Percentiles rank a stretch among this genome's conserved stretches.
phyloP scores from a whole-genome alignment of 2,113 vertebrate genomes.

The Cathartes aura region DNA sequence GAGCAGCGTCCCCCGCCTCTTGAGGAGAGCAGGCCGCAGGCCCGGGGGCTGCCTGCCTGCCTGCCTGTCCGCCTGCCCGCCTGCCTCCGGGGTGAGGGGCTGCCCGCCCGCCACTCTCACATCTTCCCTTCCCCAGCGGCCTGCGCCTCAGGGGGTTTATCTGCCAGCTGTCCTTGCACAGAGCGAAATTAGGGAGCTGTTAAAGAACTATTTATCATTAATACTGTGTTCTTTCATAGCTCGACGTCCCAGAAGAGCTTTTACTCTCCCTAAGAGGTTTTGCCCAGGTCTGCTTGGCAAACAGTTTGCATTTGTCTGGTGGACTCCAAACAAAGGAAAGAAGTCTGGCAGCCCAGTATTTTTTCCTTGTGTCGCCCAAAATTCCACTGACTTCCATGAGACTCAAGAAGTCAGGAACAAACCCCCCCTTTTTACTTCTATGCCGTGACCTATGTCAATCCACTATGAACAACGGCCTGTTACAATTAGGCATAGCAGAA shows the following conservation, averaged over 20 bases:
- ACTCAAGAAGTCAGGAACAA: not conserved
- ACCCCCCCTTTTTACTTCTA: accelerated
- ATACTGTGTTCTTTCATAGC: not conserved
- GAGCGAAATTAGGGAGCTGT: not conserved
- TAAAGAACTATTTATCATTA: accelerated
- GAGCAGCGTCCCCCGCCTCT: not conserved
- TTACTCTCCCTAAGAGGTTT: not conserved
- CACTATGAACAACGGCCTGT: accelerated
- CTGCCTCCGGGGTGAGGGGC: not conserved
- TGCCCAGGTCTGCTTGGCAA: not conserved
- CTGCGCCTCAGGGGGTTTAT: accelerated
- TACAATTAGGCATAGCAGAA: not conserved
- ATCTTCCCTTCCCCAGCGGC: too few relatives aligned
- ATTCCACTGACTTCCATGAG: accelerated
- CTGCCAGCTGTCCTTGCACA: accelerated
- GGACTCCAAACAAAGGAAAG: not conserved
- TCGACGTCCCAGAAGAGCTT: accelerated
- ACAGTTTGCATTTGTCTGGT: not conserved
- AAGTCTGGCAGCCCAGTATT: not conserved
- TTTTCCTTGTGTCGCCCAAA: not conserved
- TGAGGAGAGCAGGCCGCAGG: not conserved
- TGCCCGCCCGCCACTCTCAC: not conserved
- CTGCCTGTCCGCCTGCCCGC: too few relatives aligned
- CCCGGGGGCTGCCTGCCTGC: not conserved
- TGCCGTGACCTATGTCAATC: accelerated